A percentile compares a stretch with the other conserved stretches of the same genome.
These are phyloP conservation scores for Gobiocypris rarus DNA, from an alignment of 2,113 vertebrate species.

Conservation along the genomic window DNA sequence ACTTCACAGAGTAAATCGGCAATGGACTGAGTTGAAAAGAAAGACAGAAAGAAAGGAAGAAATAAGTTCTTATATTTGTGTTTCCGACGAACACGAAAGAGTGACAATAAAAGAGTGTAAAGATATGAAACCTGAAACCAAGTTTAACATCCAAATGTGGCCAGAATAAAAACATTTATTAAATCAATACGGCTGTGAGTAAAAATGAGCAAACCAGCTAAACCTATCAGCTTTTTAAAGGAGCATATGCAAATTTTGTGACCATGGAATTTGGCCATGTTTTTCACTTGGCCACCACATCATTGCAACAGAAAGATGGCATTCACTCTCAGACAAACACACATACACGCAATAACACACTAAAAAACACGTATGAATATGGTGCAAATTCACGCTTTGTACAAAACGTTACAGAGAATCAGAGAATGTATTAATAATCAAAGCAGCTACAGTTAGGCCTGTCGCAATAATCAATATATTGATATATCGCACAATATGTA, in stretches of 20 bases:
- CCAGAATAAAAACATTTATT: slow-evolving; percentile 18
- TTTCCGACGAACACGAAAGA: background rate
- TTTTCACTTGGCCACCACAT: slow-evolving; percentile 62
- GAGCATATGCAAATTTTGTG: slow-evolving; percentile 61
- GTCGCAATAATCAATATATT: too few species aligned
- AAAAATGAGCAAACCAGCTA: slow-evolving; percentile 22
- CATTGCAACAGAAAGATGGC: slow-evolving; percentile 36
- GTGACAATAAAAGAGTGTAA: slow-evolving; percentile 8
- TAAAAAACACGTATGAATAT: slow-evolving; percentile 23
- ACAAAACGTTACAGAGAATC: too few species aligned
- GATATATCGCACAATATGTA: too few species aligned
- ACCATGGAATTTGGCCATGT: slow-evolving; percentile 60
- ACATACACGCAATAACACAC: slow-evolving; percentile 21
- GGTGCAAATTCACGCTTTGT: background rate
- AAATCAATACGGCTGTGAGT: background rate
- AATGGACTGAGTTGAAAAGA: background rate
- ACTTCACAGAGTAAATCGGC: slow-evolving; percentile 56
- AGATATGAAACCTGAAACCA: slow-evolving; percentile 27
- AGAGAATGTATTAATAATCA: too few species aligned
- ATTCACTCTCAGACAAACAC: slow-evolving; percentile 10
- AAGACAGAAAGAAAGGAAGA: background rate
- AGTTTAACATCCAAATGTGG: slow-evolving; percentile 9
- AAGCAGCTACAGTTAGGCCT: too few species aligned
- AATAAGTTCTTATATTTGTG: background rate
- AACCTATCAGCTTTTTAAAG: slow-evolving; percentile 58